These are phyloP conservation scores for Andrena haemorrhoa DNA, from an alignment of 2,888 invertebrate genomes.

Conservation along the genomic window DNA sequence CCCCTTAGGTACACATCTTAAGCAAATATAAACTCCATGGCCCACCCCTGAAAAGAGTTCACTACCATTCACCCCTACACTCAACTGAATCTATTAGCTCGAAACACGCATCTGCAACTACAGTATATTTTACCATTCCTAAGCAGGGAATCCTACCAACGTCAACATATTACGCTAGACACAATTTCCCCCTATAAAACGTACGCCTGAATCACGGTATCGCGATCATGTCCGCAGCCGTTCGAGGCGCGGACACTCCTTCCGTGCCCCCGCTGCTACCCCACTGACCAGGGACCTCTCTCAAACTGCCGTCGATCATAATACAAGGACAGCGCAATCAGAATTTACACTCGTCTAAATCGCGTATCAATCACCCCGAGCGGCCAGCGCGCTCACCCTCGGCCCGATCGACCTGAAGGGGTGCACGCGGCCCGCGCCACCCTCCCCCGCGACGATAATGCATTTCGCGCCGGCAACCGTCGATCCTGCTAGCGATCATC, in stretches of 20 bases:
- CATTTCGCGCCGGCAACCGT: slow-evolving; percentile 75
- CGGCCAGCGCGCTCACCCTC: slow-evolving; percentile 34
- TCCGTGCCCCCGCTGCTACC: neutral
- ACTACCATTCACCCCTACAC: slow-evolving; percentile 47
- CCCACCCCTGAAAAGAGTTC: slow-evolving; percentile 40
- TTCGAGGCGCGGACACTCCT: neutral
- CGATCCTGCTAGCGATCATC: slow-evolving; percentile 69
- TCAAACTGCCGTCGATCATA: slow-evolving; percentile 49
- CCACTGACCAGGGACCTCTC: slow-evolving; percentile 5
- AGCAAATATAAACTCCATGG: slow-evolving; percentile 41
- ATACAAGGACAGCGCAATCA: slow-evolving; percentile 45
- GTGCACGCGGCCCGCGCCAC: slow-evolving; percentile 46
- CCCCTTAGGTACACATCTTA: slow-evolving; percentile 50
- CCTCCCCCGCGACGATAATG: slow-evolving; percentile 72
- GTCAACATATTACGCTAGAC: neutral
- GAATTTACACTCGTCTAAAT: slow-evolving; percentile 59
- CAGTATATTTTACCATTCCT: slow-evolving; percentile 19
- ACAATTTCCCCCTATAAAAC: neutral
- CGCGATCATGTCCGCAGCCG: neutral
- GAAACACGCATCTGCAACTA: slow-evolving; percentile 19
- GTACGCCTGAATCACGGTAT: no score
- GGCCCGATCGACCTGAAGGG: slow-evolving; percentile 42
- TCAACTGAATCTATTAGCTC: slow-evolving; percentile 55
- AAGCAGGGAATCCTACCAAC: neutral
- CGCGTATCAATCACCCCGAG: slow-evolving; percentile 58